These are phyloP conservation scores for Capra hircus DNA, from an alignment of 2,113 vertebrate genomes.

Conservation along the genomic window DNA sequence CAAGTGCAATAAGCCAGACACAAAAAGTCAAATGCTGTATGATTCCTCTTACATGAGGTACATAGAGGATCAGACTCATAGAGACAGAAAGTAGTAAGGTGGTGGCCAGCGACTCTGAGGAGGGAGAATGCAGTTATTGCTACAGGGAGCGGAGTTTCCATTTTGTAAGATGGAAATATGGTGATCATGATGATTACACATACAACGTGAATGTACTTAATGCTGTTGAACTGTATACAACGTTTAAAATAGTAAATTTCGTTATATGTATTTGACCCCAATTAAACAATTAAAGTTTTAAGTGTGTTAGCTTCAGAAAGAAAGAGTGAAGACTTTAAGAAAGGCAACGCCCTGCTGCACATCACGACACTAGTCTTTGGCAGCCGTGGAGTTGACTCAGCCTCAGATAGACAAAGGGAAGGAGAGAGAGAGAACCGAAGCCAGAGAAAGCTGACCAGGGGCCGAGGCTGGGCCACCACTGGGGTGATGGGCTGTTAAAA, in stretches of 20 bases:
- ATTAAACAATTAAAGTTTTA: neutral
- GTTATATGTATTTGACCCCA: neutral
- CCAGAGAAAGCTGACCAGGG: neutral
- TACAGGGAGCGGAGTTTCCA: neutral
- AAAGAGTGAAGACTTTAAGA: neutral
- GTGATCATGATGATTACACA: neutral
- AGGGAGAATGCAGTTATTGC: neutral
- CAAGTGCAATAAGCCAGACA: neutral
- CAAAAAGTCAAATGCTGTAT: neutral
- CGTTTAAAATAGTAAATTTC: neutral
- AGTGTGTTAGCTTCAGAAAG: neutral
- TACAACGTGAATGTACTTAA: fast-evolving
- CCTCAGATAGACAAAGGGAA: neutral
- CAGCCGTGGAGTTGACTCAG: neutral
- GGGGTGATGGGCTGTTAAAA: fast-evolving
- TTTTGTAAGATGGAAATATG: neutral
- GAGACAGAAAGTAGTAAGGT: neutral
- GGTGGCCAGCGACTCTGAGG: neutral
- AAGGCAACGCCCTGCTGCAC: neutral
- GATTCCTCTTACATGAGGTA: neutral
- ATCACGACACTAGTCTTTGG: neutral
- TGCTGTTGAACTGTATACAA: neutral
- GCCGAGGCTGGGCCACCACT: neutral
- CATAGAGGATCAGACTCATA: neutral
- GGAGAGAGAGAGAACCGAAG: neutral